These are phyloP conservation scores for Falco biarmicus DNA, from an alignment of 2,797 vertebrate species.

Conservation along the genomic window DNA sequence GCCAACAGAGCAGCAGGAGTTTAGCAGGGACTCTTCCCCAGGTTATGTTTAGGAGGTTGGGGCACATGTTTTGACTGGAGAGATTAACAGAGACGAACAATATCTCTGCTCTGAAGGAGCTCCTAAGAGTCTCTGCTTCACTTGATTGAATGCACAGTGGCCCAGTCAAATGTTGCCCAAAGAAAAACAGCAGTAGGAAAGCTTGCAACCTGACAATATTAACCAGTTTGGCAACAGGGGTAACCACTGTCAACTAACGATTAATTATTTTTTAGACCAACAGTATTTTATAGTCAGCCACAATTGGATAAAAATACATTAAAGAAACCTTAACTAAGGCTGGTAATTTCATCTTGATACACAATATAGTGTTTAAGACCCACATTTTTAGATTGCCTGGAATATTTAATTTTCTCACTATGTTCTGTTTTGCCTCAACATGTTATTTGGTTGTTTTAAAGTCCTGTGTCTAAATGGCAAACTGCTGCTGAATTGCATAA, in stretches of 20 bases:
- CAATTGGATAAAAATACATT: conserved; percentile 37
- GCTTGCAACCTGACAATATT: background rate
- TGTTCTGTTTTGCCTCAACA: background rate
- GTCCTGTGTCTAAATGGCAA: background rate
- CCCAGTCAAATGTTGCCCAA: background rate
- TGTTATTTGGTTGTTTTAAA: conserved; percentile 25
- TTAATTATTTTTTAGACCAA: conserved; percentile 15
- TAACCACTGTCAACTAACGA: conserved; percentile 24
- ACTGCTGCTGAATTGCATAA: background rate
- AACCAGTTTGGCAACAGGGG: background rate
- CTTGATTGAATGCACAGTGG: background rate
- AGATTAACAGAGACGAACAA: background rate
- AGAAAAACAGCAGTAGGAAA: background rate
- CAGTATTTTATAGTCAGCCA: background rate
- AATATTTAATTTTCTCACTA: conserved; percentile 7
- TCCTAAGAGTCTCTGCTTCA: background rate
- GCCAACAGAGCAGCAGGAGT: background rate
- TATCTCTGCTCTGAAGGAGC: background rate
- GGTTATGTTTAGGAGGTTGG: background rate
- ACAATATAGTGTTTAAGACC: conserved; percentile 31
- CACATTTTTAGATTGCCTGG: conserved; percentile 29
- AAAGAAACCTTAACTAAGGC: conserved; percentile 16
- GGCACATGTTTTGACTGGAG: background rate
- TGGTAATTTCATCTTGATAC: conserved; percentile 14
- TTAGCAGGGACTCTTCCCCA: background rate